Percentiles rank a stretch among this genome's conserved stretches.
phyloP scores from a whole-genome alignment of 2,888 invertebrate species.

The Pyrocoelia pectoralis region DNA sequence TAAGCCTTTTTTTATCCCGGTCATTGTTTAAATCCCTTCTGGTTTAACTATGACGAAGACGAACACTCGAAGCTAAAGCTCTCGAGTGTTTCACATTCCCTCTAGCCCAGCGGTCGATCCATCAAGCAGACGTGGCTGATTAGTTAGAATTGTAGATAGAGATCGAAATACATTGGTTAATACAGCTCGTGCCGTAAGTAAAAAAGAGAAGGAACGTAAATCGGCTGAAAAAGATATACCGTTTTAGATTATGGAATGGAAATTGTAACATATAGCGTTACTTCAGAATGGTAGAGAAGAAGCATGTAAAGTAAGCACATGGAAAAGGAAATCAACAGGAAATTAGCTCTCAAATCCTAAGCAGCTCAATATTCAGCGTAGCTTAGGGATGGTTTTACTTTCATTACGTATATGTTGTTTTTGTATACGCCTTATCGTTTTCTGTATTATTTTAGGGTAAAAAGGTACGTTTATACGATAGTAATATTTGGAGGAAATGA shows the following conservation, averaged over 20 bases:
- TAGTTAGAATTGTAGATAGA: slow-evolving; percentile 40
- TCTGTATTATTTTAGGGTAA: no score
- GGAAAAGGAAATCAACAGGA: slow-evolving; percentile 30
- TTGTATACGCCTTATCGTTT: neutral
- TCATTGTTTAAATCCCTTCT: slow-evolving; percentile 27
- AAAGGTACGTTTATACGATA: no score
- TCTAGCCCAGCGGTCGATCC: slow-evolving; percentile 43
- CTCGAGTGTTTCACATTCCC: slow-evolving; percentile 28
- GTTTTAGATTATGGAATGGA: slow-evolving; percentile 39
- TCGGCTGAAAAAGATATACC: slow-evolving; percentile 37
- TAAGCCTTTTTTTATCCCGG: slow-evolving; percentile 23
- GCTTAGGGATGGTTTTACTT: slow-evolving; percentile 19
- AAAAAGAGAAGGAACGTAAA: slow-evolving; percentile 40
- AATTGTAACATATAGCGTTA: slow-evolving; percentile 31
- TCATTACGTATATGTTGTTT: slow-evolving; percentile 16
- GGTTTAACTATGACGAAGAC: slow-evolving; percentile 32
- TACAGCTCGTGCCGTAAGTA: slow-evolving; percentile 33
- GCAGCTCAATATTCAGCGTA: slow-evolving; percentile 21
- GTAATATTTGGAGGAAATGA: no score
- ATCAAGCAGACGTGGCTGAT: slow-evolving; percentile 49
- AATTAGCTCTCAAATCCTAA: slow-evolving; percentile 28
- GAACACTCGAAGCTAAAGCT: slow-evolving; percentile 24
- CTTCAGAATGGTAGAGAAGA: slow-evolving; percentile 26
- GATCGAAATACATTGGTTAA: slow-evolving; percentile 32
- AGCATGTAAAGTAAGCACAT: slow-evolving; percentile 22